Base-by-base conservation (phyloP, 2,797 vertebrate genomes). In the Sebastes melanostomus region DNA sequence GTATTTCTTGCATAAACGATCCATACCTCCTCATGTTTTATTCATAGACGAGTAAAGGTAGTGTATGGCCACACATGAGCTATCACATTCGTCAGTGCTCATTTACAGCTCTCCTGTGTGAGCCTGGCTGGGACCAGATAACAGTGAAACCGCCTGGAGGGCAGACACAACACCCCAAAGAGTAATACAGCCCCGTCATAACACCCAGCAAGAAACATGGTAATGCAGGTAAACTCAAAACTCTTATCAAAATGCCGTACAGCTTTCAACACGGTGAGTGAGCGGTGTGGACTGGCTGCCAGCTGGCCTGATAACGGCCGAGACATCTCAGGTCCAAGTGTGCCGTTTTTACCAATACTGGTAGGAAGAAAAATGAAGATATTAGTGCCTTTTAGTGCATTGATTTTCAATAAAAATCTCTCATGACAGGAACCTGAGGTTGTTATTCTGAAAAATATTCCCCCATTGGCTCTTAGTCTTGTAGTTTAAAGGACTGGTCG, bases 121-220 rank as follows among this genome's bases (percentile, higher is more conserved):
- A 94, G 93, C 82, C 92, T 95, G 93, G 91, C 84, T 66, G 77
- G 78, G 90, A 89, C 89, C 89, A 93, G 94, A 96, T 96, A 96
- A 95, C 92, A 20, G 89, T 30, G 90, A 88, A 94, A 92, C 89
- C 62, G 80, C 93, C 94, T 89, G 86, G 88, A 93, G 93, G 93
- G 91, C 88, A 87, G 86, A 89, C 90, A 86, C 89, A 88, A 89
- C 92, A 89, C 91, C 90, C 89, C 88, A 87, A 89, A 93, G 91
- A 92, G 91, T 93, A 92, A 94, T 92, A 76, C 88, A 82, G 86
- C 88, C 91, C 92, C 92, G 79, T 92, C 94, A 90, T 91, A 92
- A 94, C 89, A 92, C 82, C 89, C 88, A 86, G 93, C 92, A 79
- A 92, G 93, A 92, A 88, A 86, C 92, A 93, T 88, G 91, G 81